Base-by-base conservation (phyloP, 2,888 invertebrate genomes). In the Bhutanitis thaidina region DNA sequence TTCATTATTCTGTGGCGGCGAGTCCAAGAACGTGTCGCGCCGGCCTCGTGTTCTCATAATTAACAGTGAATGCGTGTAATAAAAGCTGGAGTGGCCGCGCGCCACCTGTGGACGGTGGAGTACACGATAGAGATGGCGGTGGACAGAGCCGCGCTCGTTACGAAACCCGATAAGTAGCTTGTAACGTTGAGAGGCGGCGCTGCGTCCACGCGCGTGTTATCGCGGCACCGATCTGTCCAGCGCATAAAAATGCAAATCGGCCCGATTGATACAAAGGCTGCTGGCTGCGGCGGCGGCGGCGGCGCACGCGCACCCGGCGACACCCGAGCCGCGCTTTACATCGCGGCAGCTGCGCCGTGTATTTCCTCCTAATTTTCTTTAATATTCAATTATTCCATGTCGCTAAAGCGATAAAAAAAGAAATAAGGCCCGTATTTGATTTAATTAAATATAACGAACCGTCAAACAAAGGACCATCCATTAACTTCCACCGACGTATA, bases 301-400 rank as follows among this genome's bases (percentile, higher is more conserved):
- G 20, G 3, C 20, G 20, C 3, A 20, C 20, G 5, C n/a, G 13
- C 29, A 4, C 15, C 27, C n/a, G 20, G 36, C 38, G 38, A 38
- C 13, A 36, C 7, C 35, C 35, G 35, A 35, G 13, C 15, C 44
- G 36, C 27, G 36, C 36, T n/a, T n/a, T n/a, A n/a, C n/a, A n/a
- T n/a, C n/a, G n/a, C n/a, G n/a, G n/a, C 44, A 36, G 36, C 36
- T 35, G 36, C 15, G 20, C 20, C 20, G 20, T 8, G 27, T 8
- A 39, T 50, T 44, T 50, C 44, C 27, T 35, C 34, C 34, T 34
- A 38, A 44, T 50, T 50, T 48, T 44, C 44, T 29, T 38, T 50
- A 44, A 44, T 50, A 44, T 50, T 44, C 44, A 44, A 35, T 50
- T 44, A 44, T 39, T 43, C 49, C 15, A 50, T 34, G 50, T 49